Percentiles rank a stretch among this genome's conserved stretches.
Conservation (phyloP, 2,888 invertebrate genomes). For the Tiliacea citrago region DNA sequence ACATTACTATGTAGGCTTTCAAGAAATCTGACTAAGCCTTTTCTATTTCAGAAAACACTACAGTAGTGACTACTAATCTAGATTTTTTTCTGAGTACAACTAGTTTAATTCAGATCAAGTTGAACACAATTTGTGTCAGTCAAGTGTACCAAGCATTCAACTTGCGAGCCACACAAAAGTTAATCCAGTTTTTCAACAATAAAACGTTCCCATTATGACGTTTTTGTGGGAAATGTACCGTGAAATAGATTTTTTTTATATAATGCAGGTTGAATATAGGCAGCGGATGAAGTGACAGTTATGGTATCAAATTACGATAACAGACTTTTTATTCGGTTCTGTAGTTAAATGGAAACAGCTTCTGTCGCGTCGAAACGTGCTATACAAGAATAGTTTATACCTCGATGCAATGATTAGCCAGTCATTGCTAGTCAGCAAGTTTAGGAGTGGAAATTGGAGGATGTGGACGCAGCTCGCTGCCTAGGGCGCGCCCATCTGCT, state of each 20-base stretch:
- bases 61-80: constrained; percentile 3
- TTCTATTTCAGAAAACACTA: constrained; percentile 15
- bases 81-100: constrained; percentile 23
- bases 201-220: constrained; percentile 45
- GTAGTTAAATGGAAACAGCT: not conserved
- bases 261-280: constrained; percentile 18
- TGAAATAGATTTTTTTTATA: constrained; percentile 51
- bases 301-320: constrained; percentile 40
- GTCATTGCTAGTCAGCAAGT: not conserved
- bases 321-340: constrained; percentile 19
- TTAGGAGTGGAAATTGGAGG: not conserved
- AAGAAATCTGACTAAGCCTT: not conserved
- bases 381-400: not conserved
- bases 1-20: not conserved
- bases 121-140: constrained; percentile 37
- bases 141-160: constrained; percentile 45
- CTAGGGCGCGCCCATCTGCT: not conserved
- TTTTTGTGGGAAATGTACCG: constrained; percentile 61
- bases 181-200: constrained; percentile 62
- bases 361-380: not conserved
- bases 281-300: constrained; percentile 44
- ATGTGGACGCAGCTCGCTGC: not conserved
- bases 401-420: not conserved
- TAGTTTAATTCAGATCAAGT: constrained; percentile 50
- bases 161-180: constrained; percentile 42